A percentile compares a stretch with the other conserved stretches of the same genome.
Evolutionary conservation across 2,797 vertebrate genomes (phyloP).

Genomic region (Spinus olivaceus): DNA sequence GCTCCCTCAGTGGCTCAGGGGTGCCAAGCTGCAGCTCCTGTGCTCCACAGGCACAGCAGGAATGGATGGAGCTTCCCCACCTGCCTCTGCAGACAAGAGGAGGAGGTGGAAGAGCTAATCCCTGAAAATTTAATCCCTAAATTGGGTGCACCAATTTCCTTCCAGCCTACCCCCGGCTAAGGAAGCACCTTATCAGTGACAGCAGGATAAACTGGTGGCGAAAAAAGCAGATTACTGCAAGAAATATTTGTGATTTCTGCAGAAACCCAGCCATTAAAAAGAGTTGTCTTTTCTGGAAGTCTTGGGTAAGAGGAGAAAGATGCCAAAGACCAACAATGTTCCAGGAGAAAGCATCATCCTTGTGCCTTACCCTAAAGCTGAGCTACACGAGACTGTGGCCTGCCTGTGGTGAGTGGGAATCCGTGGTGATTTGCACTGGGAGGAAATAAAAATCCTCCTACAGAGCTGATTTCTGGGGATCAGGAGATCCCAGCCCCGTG

Average conservation of each 20-base stretch:
- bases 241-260: not conserved
- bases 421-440: not conserved
- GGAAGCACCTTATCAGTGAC: not conserved
- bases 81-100: not conserved
- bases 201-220: not conserved
- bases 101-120: not conserved
- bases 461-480: fast-evolving
- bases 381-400: not conserved
- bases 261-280: not conserved
- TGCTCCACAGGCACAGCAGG: not conserved
- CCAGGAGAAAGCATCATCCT: not conserved
- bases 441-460: not conserved
- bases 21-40: not conserved
- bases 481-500: conserved; percentile 3
- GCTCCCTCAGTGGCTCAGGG: not conserved
- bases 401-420: not conserved
- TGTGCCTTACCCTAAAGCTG: not conserved
- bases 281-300: not conserved
- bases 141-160: not conserved
- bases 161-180: not conserved
- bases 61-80: not conserved
- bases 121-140: not conserved
- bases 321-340: not conserved
- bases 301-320: not conserved
- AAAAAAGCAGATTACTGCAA: conserved; percentile 4